These are phyloP conservation scores for Drosophila lini DNA, from an alignment of 1,140 invertebrate genomes.

Conservation along the genomic window DNA sequence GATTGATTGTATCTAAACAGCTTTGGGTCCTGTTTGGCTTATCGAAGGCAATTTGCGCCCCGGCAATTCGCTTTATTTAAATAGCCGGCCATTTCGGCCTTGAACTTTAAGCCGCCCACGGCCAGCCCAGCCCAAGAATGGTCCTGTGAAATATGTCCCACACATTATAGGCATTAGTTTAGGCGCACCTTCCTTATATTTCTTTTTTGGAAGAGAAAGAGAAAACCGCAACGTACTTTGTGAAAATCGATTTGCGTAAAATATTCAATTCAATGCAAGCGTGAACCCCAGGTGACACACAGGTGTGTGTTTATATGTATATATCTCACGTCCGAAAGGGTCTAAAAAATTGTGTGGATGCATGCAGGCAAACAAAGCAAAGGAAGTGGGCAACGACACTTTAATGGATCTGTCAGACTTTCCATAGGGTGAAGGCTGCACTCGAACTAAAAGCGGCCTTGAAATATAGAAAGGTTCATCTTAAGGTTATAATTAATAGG, in stretches of 20 bases:
- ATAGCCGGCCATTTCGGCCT: slow-evolving; percentile 32
- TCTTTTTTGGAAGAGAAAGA: neutral
- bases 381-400: slow-evolving; percentile 30
- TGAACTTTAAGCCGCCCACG: slow-evolving; percentile 26
- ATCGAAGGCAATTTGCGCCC: slow-evolving; percentile 33
- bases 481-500: neutral
- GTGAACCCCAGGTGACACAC: slow-evolving; percentile 5
- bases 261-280: slow-evolving; percentile 36
- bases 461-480: neutral
- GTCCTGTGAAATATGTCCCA: neutral
- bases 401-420: slow-evolving; percentile 34
- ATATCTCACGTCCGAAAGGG: slow-evolving; percentile 6
- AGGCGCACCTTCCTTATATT: slow-evolving; percentile 7
- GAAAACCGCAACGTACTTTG: slow-evolving; percentile 46
- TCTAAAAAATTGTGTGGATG: slow-evolving; percentile 6
- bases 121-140: neutral
- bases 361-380: slow-evolving; percentile 25
- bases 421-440: slow-evolving; percentile 7
- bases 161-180: slow-evolving; percentile 11
- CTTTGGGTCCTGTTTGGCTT: slow-evolving; percentile 14
- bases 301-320: neutral
- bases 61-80: slow-evolving; percentile 33
- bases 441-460: neutral
- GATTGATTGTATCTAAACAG: slow-evolving; percentile 39
- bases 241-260: slow-evolving; percentile 64